Evolutionary conservation across 2,797 vertebrate genomes (phyloP).

Genomic region (Acrossocheilus wenchowensis): DNA sequence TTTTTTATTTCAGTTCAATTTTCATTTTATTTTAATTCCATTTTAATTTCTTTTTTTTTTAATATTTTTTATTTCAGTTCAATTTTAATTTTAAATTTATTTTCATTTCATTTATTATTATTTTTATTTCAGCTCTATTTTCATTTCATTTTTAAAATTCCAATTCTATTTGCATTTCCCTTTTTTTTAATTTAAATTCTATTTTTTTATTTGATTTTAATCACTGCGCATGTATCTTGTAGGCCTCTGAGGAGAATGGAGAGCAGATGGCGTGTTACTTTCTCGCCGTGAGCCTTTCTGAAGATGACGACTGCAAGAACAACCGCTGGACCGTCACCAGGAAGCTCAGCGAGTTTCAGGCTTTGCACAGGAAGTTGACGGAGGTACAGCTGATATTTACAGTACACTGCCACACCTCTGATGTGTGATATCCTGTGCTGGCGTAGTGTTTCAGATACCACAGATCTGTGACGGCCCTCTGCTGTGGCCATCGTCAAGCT

Average conservation of each 20-base stretch:
- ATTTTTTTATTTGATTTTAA: background rate
- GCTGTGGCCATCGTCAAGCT: conserved; percentile 28
- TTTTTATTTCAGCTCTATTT: no score
- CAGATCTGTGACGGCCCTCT: conserved; percentile 11
- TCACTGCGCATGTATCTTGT: conserved; percentile 14
- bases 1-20: no score
- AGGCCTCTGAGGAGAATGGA: conserved; percentile 93
- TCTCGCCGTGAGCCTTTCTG: conserved; percentile 87
- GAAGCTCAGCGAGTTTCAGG: conserved; percentile 95
- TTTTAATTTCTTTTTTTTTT: no score
- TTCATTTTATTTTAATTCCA: no score
- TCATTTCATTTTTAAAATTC: no score
- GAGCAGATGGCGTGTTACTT: conserved; percentile 93
- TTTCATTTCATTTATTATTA: no score
- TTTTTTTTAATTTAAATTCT: no score
- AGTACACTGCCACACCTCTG: background rate
- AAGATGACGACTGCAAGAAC: conserved; percentile 82
- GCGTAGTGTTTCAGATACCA: conserved; percentile 1
- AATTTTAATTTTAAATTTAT: no score
- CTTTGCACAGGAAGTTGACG: conserved; percentile 92
- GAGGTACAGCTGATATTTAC: conserved; percentile 80
- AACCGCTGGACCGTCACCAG: conserved; percentile 91
- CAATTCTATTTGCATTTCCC: no score
- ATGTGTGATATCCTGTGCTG: background rate
- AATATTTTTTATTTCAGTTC: no score